Base-by-base conservation (phyloP, 2,113 vertebrate genomes). In the Silurus glanis region DNA sequence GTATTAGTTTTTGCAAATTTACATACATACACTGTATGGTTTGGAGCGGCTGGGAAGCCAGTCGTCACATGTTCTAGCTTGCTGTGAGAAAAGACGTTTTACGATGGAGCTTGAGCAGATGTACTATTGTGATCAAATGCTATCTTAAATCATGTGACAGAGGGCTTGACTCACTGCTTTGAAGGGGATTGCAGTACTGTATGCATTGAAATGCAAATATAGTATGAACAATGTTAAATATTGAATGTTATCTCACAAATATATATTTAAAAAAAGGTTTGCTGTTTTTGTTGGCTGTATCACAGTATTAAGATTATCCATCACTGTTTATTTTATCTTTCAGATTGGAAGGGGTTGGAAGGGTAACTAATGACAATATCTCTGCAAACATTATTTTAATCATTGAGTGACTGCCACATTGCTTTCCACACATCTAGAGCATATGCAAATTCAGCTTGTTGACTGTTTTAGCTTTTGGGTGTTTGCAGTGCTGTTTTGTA, bases 61-160 rank as follows among this genome's bases (percentile, higher is more conserved):
- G 61, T 45, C 56, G 45, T 85, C 80, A 85, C 80, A 69, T 83
- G 76, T 82, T 74, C 64, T 56, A 83, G 74, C 84, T 84, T 88
- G 86, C 83, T 85, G 69, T 37, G 45, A 86, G 62, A 85, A 76
- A 47, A 71, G 58, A 58, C 17, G 28, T 79, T 86, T 88, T 83
- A 90, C 82, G 87, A 75, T 66, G 47, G 67, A 76, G 45, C 87
- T 82, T 16, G 21, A 88, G 76, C 86, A 88, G 87, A 86, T 88
- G 87, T 87, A 83, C 80, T 81, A 64, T 82, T 75, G 80, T 72
- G 76, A 88, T 90, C 61, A 84, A 84, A 86, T 83, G 37, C 45
- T 66, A 23, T 13, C 16, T 66, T 61, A 72, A 66, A 79, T 79
- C 69, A 87, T 80, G 51, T 80, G 84, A 59, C 78, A 82, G n/a